Conservation (phyloP, 23 tunicate species). For the Ciona savignyi region DNA sequence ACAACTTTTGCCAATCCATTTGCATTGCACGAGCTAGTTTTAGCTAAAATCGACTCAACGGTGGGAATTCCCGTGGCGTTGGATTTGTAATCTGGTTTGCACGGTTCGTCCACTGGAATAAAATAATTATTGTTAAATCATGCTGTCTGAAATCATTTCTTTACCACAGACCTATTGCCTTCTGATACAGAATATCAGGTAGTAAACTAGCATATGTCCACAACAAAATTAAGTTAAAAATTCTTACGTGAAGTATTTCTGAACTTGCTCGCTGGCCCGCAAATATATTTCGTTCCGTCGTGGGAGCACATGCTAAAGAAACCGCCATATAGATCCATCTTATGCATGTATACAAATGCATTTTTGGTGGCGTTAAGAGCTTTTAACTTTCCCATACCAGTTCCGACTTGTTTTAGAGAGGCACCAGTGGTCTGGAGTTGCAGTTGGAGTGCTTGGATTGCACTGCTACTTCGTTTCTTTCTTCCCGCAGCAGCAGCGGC, state of each 20-base stretch:
- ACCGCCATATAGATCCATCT: slow-evolving; percentile 5
- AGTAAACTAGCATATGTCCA: no score
- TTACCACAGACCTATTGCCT: no score
- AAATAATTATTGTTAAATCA: not conserved
- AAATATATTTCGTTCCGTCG: not conserved
- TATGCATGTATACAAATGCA: slow-evolving; percentile 8
- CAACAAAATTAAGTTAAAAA: not conserved
- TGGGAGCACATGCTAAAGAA: slow-evolving; percentile 12
- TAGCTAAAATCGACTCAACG: not conserved
- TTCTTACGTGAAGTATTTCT: slow-evolving; percentile 2
- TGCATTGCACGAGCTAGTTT: slow-evolving; percentile 11
- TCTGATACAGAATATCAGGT: no score
- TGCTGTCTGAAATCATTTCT: no score
- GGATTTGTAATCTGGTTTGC: slow-evolving; percentile 11
- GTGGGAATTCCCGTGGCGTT: slow-evolving; percentile 5
- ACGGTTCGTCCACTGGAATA: slow-evolving; percentile 9
- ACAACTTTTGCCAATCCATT: slow-evolving; percentile 20
- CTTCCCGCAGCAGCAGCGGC: not conserved
- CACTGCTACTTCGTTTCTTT: not conserved
- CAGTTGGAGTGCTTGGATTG: not conserved
- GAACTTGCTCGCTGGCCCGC: slow-evolving; percentile 4
- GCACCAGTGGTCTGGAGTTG: not conserved
- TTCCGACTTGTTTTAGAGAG: not conserved
- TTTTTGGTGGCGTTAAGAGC: slow-evolving; percentile 13
- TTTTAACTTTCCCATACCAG: not conserved